Evolutionary conservation across 1,140 invertebrate species (phyloP), one percentile per base, ranked within the genome.

Genomic region (Heterodera carotae): DNA sequence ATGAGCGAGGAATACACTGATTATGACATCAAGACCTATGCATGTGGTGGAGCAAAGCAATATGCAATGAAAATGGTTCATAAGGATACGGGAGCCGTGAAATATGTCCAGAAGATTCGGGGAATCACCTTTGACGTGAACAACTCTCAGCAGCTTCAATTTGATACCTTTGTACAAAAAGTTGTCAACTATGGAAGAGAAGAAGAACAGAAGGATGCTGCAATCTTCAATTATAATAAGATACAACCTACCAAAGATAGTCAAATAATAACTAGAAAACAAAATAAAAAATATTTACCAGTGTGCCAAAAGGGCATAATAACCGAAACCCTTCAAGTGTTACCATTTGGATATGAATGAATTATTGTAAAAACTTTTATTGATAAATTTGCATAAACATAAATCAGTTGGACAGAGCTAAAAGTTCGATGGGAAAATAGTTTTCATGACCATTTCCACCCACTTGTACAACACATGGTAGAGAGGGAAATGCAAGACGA

Each of bases 1-100:
- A 29, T 70, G 15, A 29, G 27, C 12, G 69, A 70, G 18, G 69
- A 70, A 39, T 70, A 70, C 56, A 31, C 43, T 18, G 34, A 39
- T 39, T 70, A 22, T 22, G 56, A 36, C 2, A 70, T 70, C 5
- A 39, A 22, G 18, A 31, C 43, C 27, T 70, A 29, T 39, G 15
- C 33, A 22, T 43, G 69, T 6, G 69, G 29, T 0, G 69, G 39
- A 15, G 43, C 39, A 18, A 70, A 70, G 22, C 39, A 43, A 22
- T 70, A 70, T 70, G 69, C 25, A 0, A 4, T 70, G 29, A 10
- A 36, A 43, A 70, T 70, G 69, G 1, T 70, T 4, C 27, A 70
- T 15, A 70, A 70, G 6, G 2, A n/a, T 12, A 67, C 62, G 1
- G 15, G 15, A 67, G 53, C 27, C 15, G 33, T 33, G 5, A 67